phyloP scores from a whole-genome alignment of 2,113 vertebrate species.

The Vidua macroura region DNA sequence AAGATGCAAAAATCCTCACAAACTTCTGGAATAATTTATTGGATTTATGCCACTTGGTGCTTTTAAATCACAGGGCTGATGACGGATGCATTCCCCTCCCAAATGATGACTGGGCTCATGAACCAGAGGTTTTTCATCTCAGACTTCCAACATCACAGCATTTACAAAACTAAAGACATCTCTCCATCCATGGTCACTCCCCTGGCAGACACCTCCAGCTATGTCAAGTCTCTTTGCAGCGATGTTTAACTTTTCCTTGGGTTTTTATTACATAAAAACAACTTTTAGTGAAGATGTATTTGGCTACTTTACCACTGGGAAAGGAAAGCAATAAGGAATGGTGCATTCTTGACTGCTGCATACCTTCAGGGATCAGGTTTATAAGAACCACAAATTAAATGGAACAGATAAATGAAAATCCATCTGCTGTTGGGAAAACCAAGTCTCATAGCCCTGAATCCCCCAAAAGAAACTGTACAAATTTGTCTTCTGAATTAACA shows the following conservation, averaged over 20 bases:
- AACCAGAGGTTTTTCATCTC: background rate
- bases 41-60: background rate
- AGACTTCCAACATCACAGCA: background rate
- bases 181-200: background rate
- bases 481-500: slow-evolving; percentile 27
- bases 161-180: background rate
- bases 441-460: background rate
- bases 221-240: background rate
- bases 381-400: slow-evolving; percentile 20
- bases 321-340: slow-evolving; percentile 29
- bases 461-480: background rate
- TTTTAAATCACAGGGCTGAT: background rate
- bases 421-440: slow-evolving; percentile 42
- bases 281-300: slow-evolving; percentile 1
- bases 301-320: background rate
- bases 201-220: background rate
- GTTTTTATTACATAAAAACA: background rate
- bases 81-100: background rate
- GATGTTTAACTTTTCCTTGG: background rate
- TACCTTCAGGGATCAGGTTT: slow-evolving; percentile 33
- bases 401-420: slow-evolving; percentile 49
- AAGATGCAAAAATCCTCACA: background rate
- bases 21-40: background rate
- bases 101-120: background rate
- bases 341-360: background rate